Evolutionary conservation across 1,140 invertebrate species (phyloP).

Genomic region (Ooceraea biroi): DNA sequence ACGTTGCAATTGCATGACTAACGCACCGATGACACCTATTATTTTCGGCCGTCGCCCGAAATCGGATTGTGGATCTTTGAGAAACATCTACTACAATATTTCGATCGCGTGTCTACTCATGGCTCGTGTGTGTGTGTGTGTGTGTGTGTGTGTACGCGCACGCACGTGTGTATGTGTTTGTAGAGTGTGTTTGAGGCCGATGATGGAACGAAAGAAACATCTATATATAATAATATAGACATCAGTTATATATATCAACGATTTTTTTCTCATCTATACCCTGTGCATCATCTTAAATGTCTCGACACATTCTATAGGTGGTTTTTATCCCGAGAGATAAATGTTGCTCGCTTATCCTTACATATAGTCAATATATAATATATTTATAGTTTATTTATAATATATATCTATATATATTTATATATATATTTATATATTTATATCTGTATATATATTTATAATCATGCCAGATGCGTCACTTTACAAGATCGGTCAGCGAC

Average conservation of each 20-base stretch:
- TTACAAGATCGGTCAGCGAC: constrained; percentile 73
- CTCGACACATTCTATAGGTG: constrained; percentile 83
- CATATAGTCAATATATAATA: constrained; percentile 76
- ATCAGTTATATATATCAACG: constrained; percentile 85
- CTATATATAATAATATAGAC: constrained; percentile 86
- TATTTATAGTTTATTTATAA: constrained; percentile 81
- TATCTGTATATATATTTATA: constrained; percentile 65
- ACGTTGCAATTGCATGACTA: constrained; percentile 69
- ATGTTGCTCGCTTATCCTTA: constrained; percentile 82
- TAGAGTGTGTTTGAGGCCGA: constrained; percentile 82
- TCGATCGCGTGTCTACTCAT: constrained; percentile 66
- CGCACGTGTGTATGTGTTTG: constrained; percentile 71
- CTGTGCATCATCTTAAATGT: constrained; percentile 86
- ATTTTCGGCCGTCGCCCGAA: constrained; percentile 67
- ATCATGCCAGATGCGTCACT: constrained; percentile 73
- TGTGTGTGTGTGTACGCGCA: constrained; percentile 59
- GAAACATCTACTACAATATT: constrained; percentile 81
- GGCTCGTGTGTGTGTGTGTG: constrained; percentile 56
- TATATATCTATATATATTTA: constrained; percentile 82
- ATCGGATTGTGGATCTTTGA: constrained; percentile 80
- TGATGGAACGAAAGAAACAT: constrained; percentile 85
- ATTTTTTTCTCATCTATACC: constrained; percentile 85
- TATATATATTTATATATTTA: constrained; percentile 66
- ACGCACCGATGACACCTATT: constrained; percentile 74
- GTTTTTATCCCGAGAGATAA: constrained; percentile 79